Conservation (phyloP, 2,797 vertebrate species). For the Acanthurus leucopareius region DNA sequence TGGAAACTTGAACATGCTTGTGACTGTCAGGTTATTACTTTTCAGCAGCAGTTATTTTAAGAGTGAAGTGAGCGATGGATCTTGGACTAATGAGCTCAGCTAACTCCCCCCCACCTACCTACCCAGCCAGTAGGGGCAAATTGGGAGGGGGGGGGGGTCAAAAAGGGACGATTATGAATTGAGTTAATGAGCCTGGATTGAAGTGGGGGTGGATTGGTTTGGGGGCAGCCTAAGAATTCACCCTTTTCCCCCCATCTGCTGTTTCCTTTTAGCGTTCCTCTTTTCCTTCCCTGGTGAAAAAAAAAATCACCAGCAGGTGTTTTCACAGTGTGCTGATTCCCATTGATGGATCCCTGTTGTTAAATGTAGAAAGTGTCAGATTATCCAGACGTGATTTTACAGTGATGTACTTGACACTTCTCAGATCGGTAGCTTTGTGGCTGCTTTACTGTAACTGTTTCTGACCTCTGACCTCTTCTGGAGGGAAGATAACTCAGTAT, state of each 20-base stretch:
- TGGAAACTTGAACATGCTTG: constrained; percentile 31
- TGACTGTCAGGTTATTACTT: constrained; percentile 20
- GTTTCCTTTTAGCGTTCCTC: constrained; percentile 28
- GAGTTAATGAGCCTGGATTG: constrained; percentile 82
- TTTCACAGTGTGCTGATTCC: constrained; percentile 64
- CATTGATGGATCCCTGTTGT: constrained; percentile 64
- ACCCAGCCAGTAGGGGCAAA: constrained; percentile 40
- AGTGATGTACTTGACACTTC: constrained; percentile 22
- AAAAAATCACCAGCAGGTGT: constrained; percentile 69
- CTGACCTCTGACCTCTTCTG: constrained; percentile 26
- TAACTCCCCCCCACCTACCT: constrained; percentile 30
- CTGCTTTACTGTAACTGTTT: constrained; percentile 7
- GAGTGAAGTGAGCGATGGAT: constrained; percentile 35
- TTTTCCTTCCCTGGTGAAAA: constrained; percentile 19
- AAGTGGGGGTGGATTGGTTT: constrained; percentile 38
- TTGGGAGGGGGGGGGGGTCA: constrained; percentile 16
- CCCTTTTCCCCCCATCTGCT: constrained; percentile 12
- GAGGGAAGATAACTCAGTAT: background rate
- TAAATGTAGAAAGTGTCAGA: constrained; percentile 48
- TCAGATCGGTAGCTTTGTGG: constrained; percentile 15
- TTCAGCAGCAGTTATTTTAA: constrained; percentile 38
- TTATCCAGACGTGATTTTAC: constrained; percentile 42
- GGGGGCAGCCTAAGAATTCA: constrained; percentile 56
- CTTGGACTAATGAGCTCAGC: constrained; percentile 70
- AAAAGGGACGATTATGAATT: constrained; percentile 80